Percentiles rank a stretch among this genome's conserved stretches.
phyloP scores from a whole-genome alignment of 2,797 vertebrate genomes.

The Anolis apletophallus region DNA sequence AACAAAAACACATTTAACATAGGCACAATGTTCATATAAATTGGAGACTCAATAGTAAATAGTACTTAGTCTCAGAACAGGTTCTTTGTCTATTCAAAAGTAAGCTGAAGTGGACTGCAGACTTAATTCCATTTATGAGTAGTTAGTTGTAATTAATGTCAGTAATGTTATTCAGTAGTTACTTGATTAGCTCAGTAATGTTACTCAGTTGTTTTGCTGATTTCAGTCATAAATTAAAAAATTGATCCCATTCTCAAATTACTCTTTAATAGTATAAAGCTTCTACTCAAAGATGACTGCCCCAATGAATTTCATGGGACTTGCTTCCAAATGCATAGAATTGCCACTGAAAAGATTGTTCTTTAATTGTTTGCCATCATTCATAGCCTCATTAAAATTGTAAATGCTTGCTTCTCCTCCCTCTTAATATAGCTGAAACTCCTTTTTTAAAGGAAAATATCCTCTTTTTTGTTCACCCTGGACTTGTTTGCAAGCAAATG shows the following conservation, averaged over 20 bases:
- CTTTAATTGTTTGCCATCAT: background rate
- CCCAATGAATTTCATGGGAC: background rate
- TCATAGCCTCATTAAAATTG: slow-evolving; percentile 17
- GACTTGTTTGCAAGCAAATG: background rate
- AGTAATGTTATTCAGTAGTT: background rate
- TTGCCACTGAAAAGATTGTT: background rate
- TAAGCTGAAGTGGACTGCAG: too few relatives aligned
- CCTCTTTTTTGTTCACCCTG: background rate
- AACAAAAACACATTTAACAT: too few relatives aligned
- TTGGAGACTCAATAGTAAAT: background rate
- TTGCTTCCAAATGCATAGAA: background rate
- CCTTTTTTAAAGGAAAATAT: slow-evolving; percentile 14
- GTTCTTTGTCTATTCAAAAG: background rate
- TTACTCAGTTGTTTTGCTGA: background rate
- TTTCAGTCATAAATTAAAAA: background rate
- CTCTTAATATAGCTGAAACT: slow-evolving; percentile 19
- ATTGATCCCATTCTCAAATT: background rate
- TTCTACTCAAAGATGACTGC: background rate
- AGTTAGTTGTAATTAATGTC: background rate
- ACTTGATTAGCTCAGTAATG: background rate
- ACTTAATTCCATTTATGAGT: too few relatives aligned
- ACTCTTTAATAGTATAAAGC: background rate
- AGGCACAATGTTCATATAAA: background rate
- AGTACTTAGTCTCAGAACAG: background rate
- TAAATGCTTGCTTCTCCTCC: background rate